Base-by-base conservation (phyloP, 2,797 vertebrate species). In the Microctenopoma stevenorrisi region DNA sequence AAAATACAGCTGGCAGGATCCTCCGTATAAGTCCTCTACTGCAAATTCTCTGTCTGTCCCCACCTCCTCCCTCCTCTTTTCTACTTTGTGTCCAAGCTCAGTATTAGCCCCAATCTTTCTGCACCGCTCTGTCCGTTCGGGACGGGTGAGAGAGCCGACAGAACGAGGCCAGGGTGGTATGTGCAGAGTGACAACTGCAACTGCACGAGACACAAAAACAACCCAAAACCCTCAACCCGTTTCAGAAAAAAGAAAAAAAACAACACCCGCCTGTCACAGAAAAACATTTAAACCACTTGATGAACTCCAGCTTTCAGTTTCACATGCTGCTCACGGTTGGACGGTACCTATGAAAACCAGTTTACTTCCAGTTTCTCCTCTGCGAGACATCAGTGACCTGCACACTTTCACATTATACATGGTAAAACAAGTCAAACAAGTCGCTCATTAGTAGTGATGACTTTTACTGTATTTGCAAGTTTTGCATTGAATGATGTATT, bases 71-170 rank as follows among this genome's bases (percentile, higher is more conserved):
- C 51, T 47, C 66, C 22, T 68, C 65, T 61, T 74, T 71, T 72
- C 52, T 57, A 26, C 44, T 72, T 72, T 42, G 44, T 74, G 67
- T 81, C 81, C 68, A 38, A 64, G 63, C 72, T 35, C 42, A 48
- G 76, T 50, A 28, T 68, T 79, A 86, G 82, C 78, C 87, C 65
- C 35, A 73, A 90, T 84, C 86, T 75, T 87, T 90, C 87, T 85
- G 78, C 80, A 68, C 66, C 72, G 35, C 81, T 85, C 83, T 60
- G 83, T 71, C 74, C 52, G 3, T 33, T 70, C 77, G 12, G 82
- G 84, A 83, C 6, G 50, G 68, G 68, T 84, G 68, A 62, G 57
- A 28, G 75, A 85, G 64, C 55, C 58, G 89, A 91, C 85, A 89
- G 88, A 91, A 84, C 67, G 70, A 83, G 89, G 88, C 54, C 84